Conservation (phyloP, 1,140 invertebrate genomes). For the Charaxes varanes region DNA sequence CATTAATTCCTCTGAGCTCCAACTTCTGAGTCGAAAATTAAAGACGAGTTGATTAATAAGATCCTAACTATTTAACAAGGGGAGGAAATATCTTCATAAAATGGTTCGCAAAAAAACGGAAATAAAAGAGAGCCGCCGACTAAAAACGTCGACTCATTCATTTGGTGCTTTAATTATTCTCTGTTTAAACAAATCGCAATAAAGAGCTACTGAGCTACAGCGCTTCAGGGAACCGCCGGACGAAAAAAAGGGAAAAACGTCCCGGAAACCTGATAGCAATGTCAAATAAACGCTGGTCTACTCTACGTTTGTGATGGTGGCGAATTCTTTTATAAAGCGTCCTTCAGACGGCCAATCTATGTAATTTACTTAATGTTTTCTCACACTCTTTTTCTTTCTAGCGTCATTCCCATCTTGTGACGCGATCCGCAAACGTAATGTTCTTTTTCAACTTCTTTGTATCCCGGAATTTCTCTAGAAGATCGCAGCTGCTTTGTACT, state of each 20-base stretch:
- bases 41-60: constrained; percentile 60
- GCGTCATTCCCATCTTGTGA: too few relatives aligned
- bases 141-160: constrained; percentile 59
- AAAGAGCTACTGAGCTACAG: constrained; percentile 43
- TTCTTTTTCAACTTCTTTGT: too few relatives aligned
- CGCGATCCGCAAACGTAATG: too few relatives aligned
- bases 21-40: too few relatives aligned
- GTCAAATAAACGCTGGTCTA: constrained; percentile 52
- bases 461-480: too few relatives aligned
- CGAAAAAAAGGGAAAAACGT: constrained; percentile 47
- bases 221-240: constrained; percentile 32
- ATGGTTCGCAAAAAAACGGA: constrained; percentile 37
- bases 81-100: constrained; percentile 51
- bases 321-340: constrained; percentile 28
- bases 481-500: too few relatives aligned
- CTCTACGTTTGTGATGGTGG: constrained; percentile 36
- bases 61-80: constrained; percentile 57
- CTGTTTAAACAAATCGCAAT: constrained; percentile 69
- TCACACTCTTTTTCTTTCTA: too few relatives aligned
- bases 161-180: constrained; percentile 65
- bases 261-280: constrained; percentile 36
- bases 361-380: too few relatives aligned
- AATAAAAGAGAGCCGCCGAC: constrained; percentile 44
- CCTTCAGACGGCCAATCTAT: too few relatives aligned
- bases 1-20: too few relatives aligned